Percentiles rank a stretch among this genome's conserved stretches.
Conservation (phyloP, 2,888 invertebrate species). For the Acanthacorydalis orientalis region DNA sequence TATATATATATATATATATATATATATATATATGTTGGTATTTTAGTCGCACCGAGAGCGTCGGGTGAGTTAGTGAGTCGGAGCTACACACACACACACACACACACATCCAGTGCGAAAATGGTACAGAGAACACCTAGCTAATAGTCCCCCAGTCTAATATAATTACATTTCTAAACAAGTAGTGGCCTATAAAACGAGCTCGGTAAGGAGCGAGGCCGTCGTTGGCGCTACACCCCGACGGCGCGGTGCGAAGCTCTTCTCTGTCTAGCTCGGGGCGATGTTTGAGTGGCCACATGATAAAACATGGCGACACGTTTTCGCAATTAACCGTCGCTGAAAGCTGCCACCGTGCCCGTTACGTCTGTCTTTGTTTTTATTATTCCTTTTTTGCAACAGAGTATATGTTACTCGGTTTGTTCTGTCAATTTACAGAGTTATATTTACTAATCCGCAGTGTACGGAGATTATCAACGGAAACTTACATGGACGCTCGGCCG, state of each 20-base stretch:
- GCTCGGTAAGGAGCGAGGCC: background rate
- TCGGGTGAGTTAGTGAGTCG: too few relatives aligned
- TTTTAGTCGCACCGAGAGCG: too few relatives aligned
- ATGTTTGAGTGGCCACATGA: slow-evolving; percentile 14
- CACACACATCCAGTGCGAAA: background rate
- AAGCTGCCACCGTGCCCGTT: background rate
- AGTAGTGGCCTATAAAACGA: slow-evolving; percentile 2
- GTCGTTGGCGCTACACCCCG: background rate
- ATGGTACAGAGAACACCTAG: background rate
- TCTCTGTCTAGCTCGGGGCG: background rate
- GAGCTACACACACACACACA: background rate
- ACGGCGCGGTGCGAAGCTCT: background rate
- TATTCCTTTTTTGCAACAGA: background rate
- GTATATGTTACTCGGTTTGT: background rate
- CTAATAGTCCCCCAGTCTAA: slow-evolving; percentile 5
- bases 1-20: too few relatives aligned
- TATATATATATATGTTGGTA: too few relatives aligned
- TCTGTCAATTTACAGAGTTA: too few relatives aligned
- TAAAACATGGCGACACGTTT: slow-evolving; percentile 14
- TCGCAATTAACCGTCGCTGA: slow-evolving; percentile 14
- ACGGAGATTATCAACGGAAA: too few relatives aligned
- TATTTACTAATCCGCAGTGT: too few relatives aligned
- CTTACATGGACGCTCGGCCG: too few relatives aligned
- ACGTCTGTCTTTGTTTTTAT: background rate
- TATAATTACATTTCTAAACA: slow-evolving; percentile 5